Evolutionary conservation across 1,140 invertebrate species (phyloP).

Genomic region (Aphaenogaster ashmeadi): DNA sequence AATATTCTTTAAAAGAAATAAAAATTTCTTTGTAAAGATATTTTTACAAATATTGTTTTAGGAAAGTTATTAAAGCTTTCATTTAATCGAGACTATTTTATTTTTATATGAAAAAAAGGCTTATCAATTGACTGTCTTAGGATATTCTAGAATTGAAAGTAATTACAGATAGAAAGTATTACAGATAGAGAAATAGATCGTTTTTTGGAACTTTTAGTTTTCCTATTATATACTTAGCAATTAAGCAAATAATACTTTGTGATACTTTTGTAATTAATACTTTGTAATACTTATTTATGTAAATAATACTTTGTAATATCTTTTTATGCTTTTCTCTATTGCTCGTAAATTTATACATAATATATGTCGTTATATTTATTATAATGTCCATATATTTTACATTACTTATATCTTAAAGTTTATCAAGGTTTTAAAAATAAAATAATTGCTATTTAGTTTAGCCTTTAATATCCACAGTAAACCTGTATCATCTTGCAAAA

Average conservation of each 20-base stretch:
- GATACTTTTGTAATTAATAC: too few species aligned
- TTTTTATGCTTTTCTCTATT: not conserved
- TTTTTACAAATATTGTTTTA: not conserved
- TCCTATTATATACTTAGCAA: not conserved
- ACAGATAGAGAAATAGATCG: not conserved
- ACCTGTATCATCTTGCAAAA: not conserved
- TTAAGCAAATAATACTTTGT: not conserved
- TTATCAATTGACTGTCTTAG: not conserved
- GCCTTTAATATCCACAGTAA: not conserved
- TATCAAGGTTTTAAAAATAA: not conserved
- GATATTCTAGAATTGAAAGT: not conserved
- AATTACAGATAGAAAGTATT: not conserved
- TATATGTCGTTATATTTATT: not conserved
- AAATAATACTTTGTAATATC: not conserved
- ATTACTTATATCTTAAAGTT: not conserved
- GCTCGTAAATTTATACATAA: too few species aligned
- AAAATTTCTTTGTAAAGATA: not conserved
- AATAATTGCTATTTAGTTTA: not conserved
- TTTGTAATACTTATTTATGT: not conserved
- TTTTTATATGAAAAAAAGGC: not conserved
- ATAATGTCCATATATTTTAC: not conserved
- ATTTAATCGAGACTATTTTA: constrained; percentile 3
- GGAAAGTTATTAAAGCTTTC: not conserved
- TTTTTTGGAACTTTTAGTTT: not conserved
- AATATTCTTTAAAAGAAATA: not conserved